phyloP scores from a whole-genome alignment of 2,888 invertebrate species.

The Tuberolachnus salignus region DNA sequence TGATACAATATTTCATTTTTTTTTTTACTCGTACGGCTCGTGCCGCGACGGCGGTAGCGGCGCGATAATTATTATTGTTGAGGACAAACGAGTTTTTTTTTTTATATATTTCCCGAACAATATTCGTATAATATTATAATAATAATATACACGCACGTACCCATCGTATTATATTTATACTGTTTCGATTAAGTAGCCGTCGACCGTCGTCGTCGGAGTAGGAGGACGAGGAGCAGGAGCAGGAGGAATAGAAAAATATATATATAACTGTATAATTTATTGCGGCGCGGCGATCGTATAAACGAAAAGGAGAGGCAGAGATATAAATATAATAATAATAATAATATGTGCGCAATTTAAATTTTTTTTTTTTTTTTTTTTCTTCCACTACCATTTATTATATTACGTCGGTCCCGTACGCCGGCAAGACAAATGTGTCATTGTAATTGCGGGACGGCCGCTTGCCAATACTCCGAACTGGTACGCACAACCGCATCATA shows the following conservation, averaged over 20 bases:
- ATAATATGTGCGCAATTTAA: slow-evolving; percentile 19
- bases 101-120: not conserved
- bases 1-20: too few species aligned
- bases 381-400: slow-evolving; percentile 2
- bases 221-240: not conserved
- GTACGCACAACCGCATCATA: not conserved
- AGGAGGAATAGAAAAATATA: not conserved
- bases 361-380: too few species aligned
- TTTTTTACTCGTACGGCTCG: too few species aligned
- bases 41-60: too few species aligned
- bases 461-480: slow-evolving; percentile 12
- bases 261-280: slow-evolving; percentile 41
- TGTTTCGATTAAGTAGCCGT: slow-evolving; percentile 24
- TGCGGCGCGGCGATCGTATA: not conserved
- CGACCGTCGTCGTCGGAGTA: not conserved
- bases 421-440: slow-evolving; percentile 26
- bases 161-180: too few species aligned
- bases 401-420: not conserved
- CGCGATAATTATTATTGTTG: slow-evolving; percentile 7
- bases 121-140: not conserved
- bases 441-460: not conserved
- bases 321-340: not conserved
- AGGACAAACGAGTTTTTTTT: slow-evolving; percentile 28
- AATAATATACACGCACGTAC: not conserved
- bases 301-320: slow-evolving; percentile 1